These are phyloP conservation scores for Crotalus tigris DNA, from an alignment of 2,113 vertebrate species.

Conservation along the genomic window DNA sequence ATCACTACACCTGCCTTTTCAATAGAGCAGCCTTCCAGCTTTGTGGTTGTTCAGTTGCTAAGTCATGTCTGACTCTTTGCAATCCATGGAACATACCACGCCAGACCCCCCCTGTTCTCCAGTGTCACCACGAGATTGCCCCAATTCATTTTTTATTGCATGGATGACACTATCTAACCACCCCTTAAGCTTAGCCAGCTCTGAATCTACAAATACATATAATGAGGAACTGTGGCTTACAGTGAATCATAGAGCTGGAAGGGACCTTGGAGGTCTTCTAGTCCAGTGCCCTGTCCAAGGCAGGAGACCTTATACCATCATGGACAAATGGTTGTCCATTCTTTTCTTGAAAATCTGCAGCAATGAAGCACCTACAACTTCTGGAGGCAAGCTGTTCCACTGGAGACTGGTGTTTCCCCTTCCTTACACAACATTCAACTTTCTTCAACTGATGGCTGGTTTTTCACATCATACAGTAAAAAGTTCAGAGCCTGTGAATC, in stretches of 20 bases:
- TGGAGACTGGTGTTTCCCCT: background rate
- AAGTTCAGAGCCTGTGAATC: background rate
- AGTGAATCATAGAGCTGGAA: background rate
- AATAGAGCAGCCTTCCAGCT: background rate
- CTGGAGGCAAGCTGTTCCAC: background rate
- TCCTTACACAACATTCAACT: background rate
- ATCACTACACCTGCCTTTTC: background rate
- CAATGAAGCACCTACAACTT: background rate
- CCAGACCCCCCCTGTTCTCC: too few species aligned
- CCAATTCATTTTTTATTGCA: background rate
- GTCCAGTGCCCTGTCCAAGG: background rate
- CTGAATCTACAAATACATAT: background rate
- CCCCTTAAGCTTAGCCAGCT: background rate
- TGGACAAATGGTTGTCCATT: background rate
- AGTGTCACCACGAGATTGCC: background rate
- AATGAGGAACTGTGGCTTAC: background rate
- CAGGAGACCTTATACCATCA: background rate
- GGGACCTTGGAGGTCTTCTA: background rate
- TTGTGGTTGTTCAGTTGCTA: background rate
- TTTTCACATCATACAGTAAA: background rate
- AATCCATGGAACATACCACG: background rate
- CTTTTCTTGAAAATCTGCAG: background rate
- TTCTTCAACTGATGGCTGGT: background rate
- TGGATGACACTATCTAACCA: background rate
- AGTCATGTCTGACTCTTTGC: background rate